Percentiles rank a stretch among this genome's conserved stretches.
phyloP scores from a whole-genome alignment of 2,888 invertebrate genomes.

The Hypomecis atomaria region DNA sequence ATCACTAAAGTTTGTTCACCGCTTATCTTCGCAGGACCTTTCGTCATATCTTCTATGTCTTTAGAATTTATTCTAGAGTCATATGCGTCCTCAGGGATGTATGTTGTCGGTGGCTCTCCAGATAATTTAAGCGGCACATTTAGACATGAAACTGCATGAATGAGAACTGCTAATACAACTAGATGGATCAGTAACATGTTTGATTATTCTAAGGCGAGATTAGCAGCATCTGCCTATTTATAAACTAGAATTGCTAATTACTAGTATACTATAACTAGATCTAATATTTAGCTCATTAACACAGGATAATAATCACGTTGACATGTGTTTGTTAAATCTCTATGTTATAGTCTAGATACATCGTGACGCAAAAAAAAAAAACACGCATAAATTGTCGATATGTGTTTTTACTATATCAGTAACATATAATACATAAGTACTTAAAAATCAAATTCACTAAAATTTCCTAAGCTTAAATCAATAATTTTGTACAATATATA shows the following conservation, averaged over 20 bases:
- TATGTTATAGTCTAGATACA: background rate
- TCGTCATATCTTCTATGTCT: background rate
- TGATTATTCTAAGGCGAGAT: conserved; percentile 10
- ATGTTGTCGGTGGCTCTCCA: background rate
- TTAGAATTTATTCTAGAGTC: background rate
- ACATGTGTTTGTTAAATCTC: conserved; percentile 12
- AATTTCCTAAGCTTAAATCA: conserved; percentile 2
- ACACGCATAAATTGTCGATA: background rate
- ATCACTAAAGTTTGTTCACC: conserved; percentile 2
- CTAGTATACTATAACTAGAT: conserved; percentile 12
- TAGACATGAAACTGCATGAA: conserved; percentile 8
- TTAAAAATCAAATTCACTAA: conserved; percentile 8
- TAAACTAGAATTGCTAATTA: conserved; percentile 23
- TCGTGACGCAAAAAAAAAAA: background rate
- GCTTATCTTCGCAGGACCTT: background rate
- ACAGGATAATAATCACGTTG: conserved; percentile 17
- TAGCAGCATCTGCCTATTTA: conserved; percentile 17
- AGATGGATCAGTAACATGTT: conserved; percentile 15
- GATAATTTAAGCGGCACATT: conserved; percentile 21
- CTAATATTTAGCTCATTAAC: conserved; percentile 29
- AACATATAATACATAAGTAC: background rate
- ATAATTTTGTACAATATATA: conserved; percentile 24
- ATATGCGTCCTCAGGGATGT: conserved; percentile 19
- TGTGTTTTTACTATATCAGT: conserved; percentile 19
- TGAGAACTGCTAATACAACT: conserved; percentile 1